Base-by-base conservation (phyloP, 2,113 vertebrate species). In the Forbesichthys agassizii region DNA sequence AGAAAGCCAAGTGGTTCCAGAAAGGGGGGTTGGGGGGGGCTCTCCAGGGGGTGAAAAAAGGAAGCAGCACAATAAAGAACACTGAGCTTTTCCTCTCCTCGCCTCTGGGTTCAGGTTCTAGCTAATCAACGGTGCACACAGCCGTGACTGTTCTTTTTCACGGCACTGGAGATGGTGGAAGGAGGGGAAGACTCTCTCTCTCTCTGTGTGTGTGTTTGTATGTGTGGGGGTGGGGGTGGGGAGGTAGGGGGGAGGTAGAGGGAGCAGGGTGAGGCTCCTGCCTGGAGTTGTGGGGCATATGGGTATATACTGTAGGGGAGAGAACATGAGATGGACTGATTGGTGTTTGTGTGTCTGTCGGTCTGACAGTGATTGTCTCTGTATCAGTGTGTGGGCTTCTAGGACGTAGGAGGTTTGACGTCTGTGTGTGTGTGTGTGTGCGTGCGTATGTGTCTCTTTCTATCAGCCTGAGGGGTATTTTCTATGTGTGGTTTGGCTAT, bases 81-180 rank as follows among this genome's bases (percentile, higher is more conserved):
- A 67, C 27, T 71, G 78, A 73, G 81, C 66, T 79, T 74, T 79
- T 12, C 18, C 75, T 78, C 68, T 67, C 66, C 52, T 79, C 73
- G 83, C 88, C 84, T 63, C 77, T 57, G 70, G 86, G 79, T 85
- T 89, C 82, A 83, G 82, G 88, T 91, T 90, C 82, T 91, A 90
- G 89, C 88, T 92, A 79, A 88, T 90, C 88, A 88, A 74, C 81
- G 79, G 83, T 89, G 88, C 88, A 91, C 87, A 90, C 78, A 90
- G 81, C 82, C 85, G 82, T 90, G 90, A 91, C 89, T 87, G 88
- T 90, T 90, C 88, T 82, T 86, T 91, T 89, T 84, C 88, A 88
- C 82, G 75, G 85, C 68, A 77, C 69, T 90, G 86, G 66, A 83
- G 76, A 86, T 79, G 68, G 67, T 61, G 65, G 12, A 52, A 9